These are phyloP conservation scores for Dryococelus australis DNA, from an alignment of 2,888 invertebrate species.

Conservation along the genomic window DNA sequence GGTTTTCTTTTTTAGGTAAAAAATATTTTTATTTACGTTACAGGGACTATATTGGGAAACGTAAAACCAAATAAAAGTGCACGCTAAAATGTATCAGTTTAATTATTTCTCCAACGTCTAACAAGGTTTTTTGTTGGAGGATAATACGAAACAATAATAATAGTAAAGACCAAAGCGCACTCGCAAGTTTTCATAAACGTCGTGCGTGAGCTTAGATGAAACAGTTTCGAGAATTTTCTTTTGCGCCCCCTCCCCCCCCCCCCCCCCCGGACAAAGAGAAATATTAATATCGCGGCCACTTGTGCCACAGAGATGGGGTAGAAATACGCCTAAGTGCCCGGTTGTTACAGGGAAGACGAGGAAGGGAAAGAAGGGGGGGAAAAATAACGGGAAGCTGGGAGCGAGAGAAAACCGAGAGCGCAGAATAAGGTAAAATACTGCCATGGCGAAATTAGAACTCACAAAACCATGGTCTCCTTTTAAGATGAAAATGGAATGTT, in stretches of 20 bases:
- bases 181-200: neutral
- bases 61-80: too few relatives aligned
- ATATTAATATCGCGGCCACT: conserved; percentile 10
- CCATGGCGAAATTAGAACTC: conserved; percentile 16
- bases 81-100: too few relatives aligned
- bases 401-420: neutral
- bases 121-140: neutral
- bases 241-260: too few relatives aligned
- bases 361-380: neutral
- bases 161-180: neutral
- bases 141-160: neutral
- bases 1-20: too few relatives aligned
- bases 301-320: neutral
- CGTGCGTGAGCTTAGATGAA: neutral
- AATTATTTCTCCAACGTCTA: neutral
- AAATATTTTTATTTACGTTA: too few relatives aligned
- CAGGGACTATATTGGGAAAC: too few relatives aligned
- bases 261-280: neutral
- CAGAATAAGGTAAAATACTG: conserved; percentile 3
- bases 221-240: neutral
- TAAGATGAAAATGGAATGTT: conserved; percentile 9
- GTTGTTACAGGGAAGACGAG: neutral
- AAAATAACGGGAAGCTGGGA: neutral
- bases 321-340: neutral
- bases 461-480: conserved; percentile 3